Evolutionary conservation across 2,113 vertebrate genomes (phyloP).

Genomic region (Archilochus colubris): DNA sequence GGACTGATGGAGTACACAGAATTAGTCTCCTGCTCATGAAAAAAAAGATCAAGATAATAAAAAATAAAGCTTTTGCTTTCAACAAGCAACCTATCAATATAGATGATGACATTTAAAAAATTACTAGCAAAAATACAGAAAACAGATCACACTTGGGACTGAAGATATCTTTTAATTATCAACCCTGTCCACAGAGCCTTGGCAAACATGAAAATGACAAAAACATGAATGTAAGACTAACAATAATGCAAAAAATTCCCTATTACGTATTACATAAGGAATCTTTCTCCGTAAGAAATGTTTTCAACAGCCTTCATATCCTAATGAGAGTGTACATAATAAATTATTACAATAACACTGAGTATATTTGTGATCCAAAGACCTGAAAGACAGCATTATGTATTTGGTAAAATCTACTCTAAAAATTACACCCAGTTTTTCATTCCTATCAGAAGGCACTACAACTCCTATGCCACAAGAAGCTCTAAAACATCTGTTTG

Average conservation of each 20-base stretch:
- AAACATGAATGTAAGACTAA: neutral
- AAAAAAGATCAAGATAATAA: neutral
- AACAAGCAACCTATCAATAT: neutral
- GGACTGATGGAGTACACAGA: neutral
- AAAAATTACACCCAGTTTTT: neutral
- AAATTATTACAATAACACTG: neutral
- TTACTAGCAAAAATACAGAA: neutral
- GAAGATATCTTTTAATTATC: rapidly evolving
- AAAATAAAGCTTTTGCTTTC: neutral
- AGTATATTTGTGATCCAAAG: neutral
- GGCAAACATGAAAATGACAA: neutral
- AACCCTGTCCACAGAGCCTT: neutral
- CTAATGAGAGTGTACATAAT: neutral
- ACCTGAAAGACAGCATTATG: neutral
- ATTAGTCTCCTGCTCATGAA: neutral
- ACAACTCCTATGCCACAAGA: neutral
- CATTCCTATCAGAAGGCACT: neutral
- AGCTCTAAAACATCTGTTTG: neutral
- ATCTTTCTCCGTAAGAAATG: neutral
- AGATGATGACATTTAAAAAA: neutral
- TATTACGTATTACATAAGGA: neutral
- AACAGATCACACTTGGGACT: neutral
- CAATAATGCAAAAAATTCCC: neutral
- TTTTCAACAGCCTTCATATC: neutral
- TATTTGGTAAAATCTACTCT: neutral